These are phyloP conservation scores for Sarcophaga carnaria DNA, from an alignment of 2,888 invertebrate species.

Conservation along the genomic window DNA sequence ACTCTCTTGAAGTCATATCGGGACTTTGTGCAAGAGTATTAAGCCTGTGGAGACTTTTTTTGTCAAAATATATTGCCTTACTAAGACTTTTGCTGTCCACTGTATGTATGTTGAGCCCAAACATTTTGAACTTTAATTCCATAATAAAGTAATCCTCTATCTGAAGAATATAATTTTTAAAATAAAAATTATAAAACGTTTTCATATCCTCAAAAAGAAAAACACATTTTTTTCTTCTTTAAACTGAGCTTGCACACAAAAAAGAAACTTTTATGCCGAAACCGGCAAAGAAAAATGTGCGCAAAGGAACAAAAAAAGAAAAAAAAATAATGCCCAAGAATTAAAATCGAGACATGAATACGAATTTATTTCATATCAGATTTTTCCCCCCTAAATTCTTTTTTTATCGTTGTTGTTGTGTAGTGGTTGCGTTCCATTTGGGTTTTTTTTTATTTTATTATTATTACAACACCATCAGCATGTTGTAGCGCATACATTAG, in stretches of 20 bases:
- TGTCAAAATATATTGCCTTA: too few species aligned
- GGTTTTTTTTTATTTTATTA: slow-evolving; percentile 29
- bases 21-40: too few species aligned
- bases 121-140: background rate
- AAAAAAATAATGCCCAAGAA: slow-evolving; percentile 44
- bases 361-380: slow-evolving; percentile 45
- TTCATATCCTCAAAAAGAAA: too few species aligned
- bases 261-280: slow-evolving; percentile 8
- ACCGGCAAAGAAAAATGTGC: slow-evolving; percentile 38
- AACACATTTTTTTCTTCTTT: background rate
- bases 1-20: too few species aligned
- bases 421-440: slow-evolving; percentile 10
- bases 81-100: too few species aligned
- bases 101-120: background rate
- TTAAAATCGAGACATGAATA: slow-evolving; percentile 62
- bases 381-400: background rate
- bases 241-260: background rate
- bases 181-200: too few species aligned
- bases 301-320: slow-evolving; percentile 11
- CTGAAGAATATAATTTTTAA: too few species aligned
- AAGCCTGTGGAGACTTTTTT: too few species aligned
- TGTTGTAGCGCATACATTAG: slow-evolving; percentile 35
- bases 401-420: background rate
- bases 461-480: slow-evolving; percentile 52
- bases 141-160: too few species aligned